phyloP scores from a whole-genome alignment of 2,888 invertebrate genomes.

The Scaptomyza reducta region DNA sequence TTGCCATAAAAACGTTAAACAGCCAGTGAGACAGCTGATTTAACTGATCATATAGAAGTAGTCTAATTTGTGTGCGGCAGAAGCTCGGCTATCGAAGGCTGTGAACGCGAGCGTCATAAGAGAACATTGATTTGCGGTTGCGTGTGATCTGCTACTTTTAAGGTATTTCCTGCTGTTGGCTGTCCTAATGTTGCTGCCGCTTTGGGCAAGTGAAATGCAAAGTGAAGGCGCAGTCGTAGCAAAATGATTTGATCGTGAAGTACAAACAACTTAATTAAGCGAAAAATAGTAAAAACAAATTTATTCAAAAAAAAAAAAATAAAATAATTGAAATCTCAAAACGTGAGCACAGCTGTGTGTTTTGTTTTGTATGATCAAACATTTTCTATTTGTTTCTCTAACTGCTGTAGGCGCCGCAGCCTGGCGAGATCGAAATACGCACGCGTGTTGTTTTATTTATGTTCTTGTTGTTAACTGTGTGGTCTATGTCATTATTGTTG shows the following conservation, averaged over 20 bases:
- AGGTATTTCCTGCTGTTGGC: conserved; percentile 6
- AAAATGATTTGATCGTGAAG: conserved; percentile 39
- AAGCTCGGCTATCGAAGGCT: conserved; percentile 28
- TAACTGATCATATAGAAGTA: conserved; percentile 44
- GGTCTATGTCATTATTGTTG: conserved; percentile 30
- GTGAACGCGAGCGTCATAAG: conserved; percentile 27
- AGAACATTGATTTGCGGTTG: conserved; percentile 38
- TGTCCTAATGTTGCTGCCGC: too few species aligned
- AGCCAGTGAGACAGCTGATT: conserved; percentile 45
- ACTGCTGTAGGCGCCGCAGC: conserved; percentile 12
- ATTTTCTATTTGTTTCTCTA: neutral
- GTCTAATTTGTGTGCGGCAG: conserved; percentile 50
- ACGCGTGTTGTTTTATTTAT: conserved; percentile 42
- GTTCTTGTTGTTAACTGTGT: conserved; percentile 12
- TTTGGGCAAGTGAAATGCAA: conserved; percentile 47
- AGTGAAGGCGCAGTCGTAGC: conserved; percentile 61
- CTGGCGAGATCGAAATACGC: conserved; percentile 44
- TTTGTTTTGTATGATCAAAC: conserved; percentile 10
- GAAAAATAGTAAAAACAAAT: conserved; percentile 1
- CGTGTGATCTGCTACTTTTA: conserved; percentile 20
- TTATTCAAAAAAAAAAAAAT: neutral
- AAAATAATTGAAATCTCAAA: too few species aligned
- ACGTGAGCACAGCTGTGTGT: conserved; percentile 18
- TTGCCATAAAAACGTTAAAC: conserved; percentile 10
- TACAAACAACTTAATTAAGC: conserved; percentile 48